phyloP scores from a whole-genome alignment of 1,140 invertebrate species.

The Aphidius gifuensis region DNA sequence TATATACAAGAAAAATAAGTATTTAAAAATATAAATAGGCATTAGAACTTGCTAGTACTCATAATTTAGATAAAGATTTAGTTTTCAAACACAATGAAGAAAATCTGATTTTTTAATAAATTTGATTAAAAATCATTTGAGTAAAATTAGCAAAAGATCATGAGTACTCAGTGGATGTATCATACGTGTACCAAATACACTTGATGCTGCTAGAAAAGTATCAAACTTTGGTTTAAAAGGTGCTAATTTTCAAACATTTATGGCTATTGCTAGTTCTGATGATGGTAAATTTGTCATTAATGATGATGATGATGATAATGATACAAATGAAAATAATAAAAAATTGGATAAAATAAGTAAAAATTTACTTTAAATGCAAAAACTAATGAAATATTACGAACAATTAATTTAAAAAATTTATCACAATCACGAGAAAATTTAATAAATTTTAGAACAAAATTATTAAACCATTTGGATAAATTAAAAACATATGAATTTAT shows the following conservation, averaged over 20 bases:
- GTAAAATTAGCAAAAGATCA: conserved; percentile 75
- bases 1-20: conserved; percentile 72
- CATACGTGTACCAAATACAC: conserved; percentile 69
- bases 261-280: conserved; percentile 54
- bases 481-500: conserved; percentile 64
- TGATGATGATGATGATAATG: conserved; percentile 30
- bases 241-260: conserved; percentile 64
- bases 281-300: conserved; percentile 39
- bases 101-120: conserved; percentile 69
- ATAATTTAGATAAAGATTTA: conserved; percentile 73
- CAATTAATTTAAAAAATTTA: conserved; percentile 47
- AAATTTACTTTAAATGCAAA: conserved; percentile 35
- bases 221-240: conserved; percentile 71
- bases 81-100: conserved; percentile 81
- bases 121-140: conserved; percentile 75
- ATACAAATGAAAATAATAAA: conserved; percentile 6
- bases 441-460: conserved; percentile 58
- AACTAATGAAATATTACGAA: conserved; percentile 40
- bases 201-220: conserved; percentile 69
- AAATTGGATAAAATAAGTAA: conserved; percentile 31
- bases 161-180: conserved; percentile 82
- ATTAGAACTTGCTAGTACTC: conserved; percentile 67
- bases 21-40: conserved; percentile 74
- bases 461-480: conserved; percentile 64
- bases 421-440: conserved; percentile 61